These are phyloP conservation scores for Acleris cristana DNA, from an alignment of 2,888 invertebrate genomes.

Conservation along the genomic window DNA sequence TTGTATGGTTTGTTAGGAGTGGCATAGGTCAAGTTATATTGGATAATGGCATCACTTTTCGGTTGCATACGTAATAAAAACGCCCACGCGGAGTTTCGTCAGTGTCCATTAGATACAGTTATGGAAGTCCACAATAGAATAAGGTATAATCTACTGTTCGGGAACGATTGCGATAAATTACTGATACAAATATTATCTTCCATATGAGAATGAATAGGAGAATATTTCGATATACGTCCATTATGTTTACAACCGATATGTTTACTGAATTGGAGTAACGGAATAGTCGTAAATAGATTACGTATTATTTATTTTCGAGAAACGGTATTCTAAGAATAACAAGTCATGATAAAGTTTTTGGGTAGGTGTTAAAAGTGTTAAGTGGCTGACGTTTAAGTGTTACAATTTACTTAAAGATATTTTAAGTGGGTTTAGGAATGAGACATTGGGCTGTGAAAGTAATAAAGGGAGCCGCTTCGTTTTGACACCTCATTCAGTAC, in stretches of 20 bases:
- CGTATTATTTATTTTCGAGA: neutral
- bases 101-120: constrained; percentile 52
- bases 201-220: constrained; percentile 24
- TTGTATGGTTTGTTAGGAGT: neutral
- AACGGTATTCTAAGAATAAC: constrained; percentile 4
- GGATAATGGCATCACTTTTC: constrained; percentile 9
- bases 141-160: constrained; percentile 19
- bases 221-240: constrained; percentile 18
- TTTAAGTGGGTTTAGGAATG: constrained; percentile 5
- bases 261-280: constrained; percentile 19
- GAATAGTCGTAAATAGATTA: constrained; percentile 11
- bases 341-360: neutral
- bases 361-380: neutral
- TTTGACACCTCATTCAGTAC: neutral
- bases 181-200: constrained; percentile 19
- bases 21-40: neutral
- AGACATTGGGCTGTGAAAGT: constrained; percentile 15
- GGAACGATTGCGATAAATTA: constrained; percentile 16
- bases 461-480: constrained; percentile 6
- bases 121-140: constrained; percentile 49
- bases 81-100: constrained; percentile 54
- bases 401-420: constrained; percentile 9
- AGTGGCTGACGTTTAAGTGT: neutral
- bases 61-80: constrained; percentile 36
- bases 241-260: constrained; percentile 21